Evolutionary conservation across 2,797 vertebrate species (phyloP).

Genomic region (Sternotherus odoratus): DNA sequence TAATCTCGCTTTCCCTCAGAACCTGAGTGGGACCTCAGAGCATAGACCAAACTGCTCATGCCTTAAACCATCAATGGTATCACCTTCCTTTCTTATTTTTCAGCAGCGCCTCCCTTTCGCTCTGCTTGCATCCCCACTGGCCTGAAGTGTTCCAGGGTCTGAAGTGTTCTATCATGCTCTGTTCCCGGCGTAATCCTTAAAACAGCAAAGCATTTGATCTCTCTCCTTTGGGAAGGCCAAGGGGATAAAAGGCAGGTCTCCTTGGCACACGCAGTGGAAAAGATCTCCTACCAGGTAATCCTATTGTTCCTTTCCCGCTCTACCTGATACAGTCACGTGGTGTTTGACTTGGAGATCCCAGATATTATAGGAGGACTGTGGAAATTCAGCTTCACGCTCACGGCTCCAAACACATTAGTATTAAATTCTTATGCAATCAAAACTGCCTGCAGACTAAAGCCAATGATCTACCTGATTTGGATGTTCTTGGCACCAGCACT

Average conservation of each 20-base stretch:
- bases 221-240: conserved; percentile 22
- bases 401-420: conserved; percentile 53
- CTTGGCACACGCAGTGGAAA: conserved; percentile 37
- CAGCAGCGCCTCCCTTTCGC: not conserved
- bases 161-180: not conserved
- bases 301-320: conserved; percentile 19
- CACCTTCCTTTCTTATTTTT: conserved; percentile 7
- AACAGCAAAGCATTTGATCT: conserved; percentile 45
- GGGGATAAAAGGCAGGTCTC: conserved; percentile 46
- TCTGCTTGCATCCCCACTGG: not conserved
- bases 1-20: not conserved
- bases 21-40: not conserved
- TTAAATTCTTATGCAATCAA: conserved; percentile 57
- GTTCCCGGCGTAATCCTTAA: conserved; percentile 41
- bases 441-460: conserved; percentile 49
- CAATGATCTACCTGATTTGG: conserved; percentile 63
- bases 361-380: not conserved
- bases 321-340: not conserved
- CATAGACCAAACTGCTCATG: not conserved
- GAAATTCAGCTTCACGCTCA: not conserved
- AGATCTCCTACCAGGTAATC: conserved; percentile 56
- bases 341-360: conserved; percentile 34
- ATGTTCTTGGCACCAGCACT: conserved; percentile 59
- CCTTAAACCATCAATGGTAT: accelerated
- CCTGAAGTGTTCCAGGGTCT: not conserved